A percentile compares a stretch with the other conserved stretches of the same genome.
phyloP scores from a whole-genome alignment of 2,797 vertebrate species.

The Schizopygopsis pylzovi region DNA sequence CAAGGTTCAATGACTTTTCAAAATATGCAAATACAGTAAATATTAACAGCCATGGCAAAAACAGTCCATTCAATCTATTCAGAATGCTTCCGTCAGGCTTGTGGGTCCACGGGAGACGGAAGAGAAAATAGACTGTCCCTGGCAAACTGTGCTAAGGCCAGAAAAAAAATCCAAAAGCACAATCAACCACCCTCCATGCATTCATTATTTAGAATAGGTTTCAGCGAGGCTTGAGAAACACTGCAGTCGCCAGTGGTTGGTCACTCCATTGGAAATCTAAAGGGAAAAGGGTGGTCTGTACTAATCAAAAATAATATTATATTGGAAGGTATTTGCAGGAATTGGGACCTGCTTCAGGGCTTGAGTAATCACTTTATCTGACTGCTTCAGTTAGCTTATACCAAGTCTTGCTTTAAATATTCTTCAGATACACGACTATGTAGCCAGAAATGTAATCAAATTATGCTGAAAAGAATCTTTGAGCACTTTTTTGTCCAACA shows the following conservation, averaged over 20 bases:
- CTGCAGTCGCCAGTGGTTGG: constrained; percentile 12
- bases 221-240: constrained; percentile 3
- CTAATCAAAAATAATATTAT: neutral
- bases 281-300: neutral
- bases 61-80: neutral
- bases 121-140: constrained; percentile 18
- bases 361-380: constrained; percentile 9
- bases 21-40: constrained; percentile 3
- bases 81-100: neutral
- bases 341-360: neutral
- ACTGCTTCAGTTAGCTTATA: constrained; percentile 2
- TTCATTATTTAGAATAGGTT: constrained; percentile 42
- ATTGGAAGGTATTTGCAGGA: neutral
- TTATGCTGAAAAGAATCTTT: neutral
- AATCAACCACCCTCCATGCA: constrained; percentile 29
- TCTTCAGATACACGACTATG: constrained; percentile 16
- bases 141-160: constrained; percentile 1
- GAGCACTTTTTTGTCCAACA: neutral
- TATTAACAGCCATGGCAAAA: neutral
- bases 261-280: constrained; percentile 5
- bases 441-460: neutral
- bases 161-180: neutral
- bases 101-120: neutral
- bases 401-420: neutral
- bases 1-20: neutral